phyloP scores from a whole-genome alignment of 2,113 vertebrate species.

The Menura novaehollandiae region DNA sequence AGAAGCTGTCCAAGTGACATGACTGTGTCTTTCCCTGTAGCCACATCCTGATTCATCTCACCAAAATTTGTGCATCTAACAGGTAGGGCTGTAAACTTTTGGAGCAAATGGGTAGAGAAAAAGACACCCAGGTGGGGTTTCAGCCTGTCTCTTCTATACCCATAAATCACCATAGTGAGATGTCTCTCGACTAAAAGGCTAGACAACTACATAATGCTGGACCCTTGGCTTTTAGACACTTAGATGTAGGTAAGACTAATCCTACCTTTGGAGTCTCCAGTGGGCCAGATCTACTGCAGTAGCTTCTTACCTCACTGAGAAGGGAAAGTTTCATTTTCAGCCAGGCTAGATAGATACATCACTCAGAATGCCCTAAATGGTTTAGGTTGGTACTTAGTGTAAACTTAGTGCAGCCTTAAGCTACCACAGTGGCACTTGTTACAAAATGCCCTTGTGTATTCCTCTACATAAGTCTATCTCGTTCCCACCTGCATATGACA shows the following conservation, averaged over 20 bases:
- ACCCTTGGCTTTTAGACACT: background rate
- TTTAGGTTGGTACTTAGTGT: background rate
- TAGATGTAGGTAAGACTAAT: background rate
- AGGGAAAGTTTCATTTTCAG: background rate
- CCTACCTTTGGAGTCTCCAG: background rate
- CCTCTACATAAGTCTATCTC: background rate
- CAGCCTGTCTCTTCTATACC: background rate
- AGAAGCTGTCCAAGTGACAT: background rate
- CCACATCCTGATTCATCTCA: background rate
- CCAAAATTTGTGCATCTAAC: background rate
- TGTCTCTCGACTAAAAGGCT: background rate
- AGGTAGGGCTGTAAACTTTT: background rate
- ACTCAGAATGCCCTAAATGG: background rate
- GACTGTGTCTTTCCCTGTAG: background rate
- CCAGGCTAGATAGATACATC: accelerated
- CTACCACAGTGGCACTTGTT: background rate
- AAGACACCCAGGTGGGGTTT: background rate
- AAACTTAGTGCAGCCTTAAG: background rate
- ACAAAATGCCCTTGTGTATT: background rate
- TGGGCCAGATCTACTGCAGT: background rate
- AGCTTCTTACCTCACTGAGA: background rate
- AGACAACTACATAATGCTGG: background rate
- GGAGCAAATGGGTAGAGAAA: background rate
- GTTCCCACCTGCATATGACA: background rate
- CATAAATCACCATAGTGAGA: background rate